These are phyloP conservation scores for Pogonophryne albipinna DNA, from an alignment of 2,797 vertebrate genomes.

Conservation along the genomic window DNA sequence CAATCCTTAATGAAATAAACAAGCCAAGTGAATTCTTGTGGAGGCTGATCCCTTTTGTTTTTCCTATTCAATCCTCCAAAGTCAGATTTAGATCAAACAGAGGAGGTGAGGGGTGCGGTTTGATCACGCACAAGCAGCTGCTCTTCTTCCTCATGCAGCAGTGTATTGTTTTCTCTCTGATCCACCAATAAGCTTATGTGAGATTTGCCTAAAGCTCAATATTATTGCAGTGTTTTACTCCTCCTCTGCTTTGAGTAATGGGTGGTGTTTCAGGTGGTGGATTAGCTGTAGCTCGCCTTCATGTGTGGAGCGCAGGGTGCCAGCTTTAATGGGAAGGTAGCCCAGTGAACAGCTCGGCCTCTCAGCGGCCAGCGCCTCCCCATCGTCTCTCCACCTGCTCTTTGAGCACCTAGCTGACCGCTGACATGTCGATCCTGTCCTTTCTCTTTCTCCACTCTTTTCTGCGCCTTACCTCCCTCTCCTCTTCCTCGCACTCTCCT, in stretches of 20 bases:
- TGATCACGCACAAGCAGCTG: slow-evolving; percentile 26
- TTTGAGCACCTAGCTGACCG: slow-evolving; percentile 75
- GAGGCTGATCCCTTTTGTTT: slow-evolving; percentile 30
- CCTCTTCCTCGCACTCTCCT: slow-evolving; percentile 54
- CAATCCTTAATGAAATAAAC: slow-evolving; percentile 39
- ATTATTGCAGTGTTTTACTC: slow-evolving; percentile 34
- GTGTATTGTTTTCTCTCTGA: slow-evolving; percentile 21
- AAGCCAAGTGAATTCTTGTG: not conserved
- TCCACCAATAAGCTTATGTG: slow-evolving; percentile 17
- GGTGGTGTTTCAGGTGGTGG: slow-evolving; percentile 57
- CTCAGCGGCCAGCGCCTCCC: slow-evolving; percentile 75
- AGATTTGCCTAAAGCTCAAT: slow-evolving; percentile 29
- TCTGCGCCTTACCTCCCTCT: slow-evolving; percentile 38
- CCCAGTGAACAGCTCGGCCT: slow-evolving; percentile 79
- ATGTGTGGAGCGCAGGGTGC: slow-evolving; percentile 63
- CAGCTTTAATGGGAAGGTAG: slow-evolving; percentile 76
- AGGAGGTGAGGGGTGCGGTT: slow-evolving; percentile 27
- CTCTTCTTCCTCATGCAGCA: not conserved
- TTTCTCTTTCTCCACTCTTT: slow-evolving; percentile 22
- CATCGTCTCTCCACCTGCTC: slow-evolving; percentile 79
- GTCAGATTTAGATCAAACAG: slow-evolving; percentile 29
- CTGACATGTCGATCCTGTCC: slow-evolving; percentile 51
- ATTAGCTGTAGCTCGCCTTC: slow-evolving; percentile 63
- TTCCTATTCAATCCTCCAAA: slow-evolving; percentile 32
- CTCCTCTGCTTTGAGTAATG: slow-evolving; percentile 11